Evolutionary conservation across 2,888 invertebrate genomes (phyloP).

Genomic region (Oeneis ivallda): DNA sequence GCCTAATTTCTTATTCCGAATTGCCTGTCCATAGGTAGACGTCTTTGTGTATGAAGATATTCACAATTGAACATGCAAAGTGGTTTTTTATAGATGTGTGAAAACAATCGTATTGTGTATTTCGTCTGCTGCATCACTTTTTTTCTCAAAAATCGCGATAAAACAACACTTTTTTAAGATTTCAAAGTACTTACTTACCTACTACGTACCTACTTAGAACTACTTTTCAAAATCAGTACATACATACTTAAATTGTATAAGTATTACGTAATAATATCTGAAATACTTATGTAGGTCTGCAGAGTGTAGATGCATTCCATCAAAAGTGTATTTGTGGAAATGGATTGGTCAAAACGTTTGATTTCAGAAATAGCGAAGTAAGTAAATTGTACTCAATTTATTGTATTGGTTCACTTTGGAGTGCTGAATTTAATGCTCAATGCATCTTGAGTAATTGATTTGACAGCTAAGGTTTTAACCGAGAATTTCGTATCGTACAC

Average conservation of each 20-base stretch:
- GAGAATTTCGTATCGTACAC: no score
- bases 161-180: no score
- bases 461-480: background rate
- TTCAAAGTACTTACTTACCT: no score
- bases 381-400: constrained; percentile 36
- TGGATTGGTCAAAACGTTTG: constrained; percentile 36
- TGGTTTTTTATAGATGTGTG: no score
- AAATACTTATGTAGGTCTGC: constrained; percentile 1
- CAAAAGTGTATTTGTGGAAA: constrained; percentile 36
- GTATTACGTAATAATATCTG: background rate
- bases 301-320: constrained; percentile 23
- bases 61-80: no score
- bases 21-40: no score
- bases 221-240: background rate
- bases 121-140: no score
- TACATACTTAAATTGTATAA: background rate
- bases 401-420: constrained; percentile 42
- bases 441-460: constrained; percentile 1
- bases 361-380: constrained; percentile 42
- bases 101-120: no score
- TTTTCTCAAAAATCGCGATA: no score
- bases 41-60: no score
- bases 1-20: no score
- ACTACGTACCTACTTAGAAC: no score
- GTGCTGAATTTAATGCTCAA: constrained; percentile 41